Percentiles rank a stretch among this genome's conserved stretches.
These are phyloP conservation scores for Microtus richardsoni DNA, from an alignment of 2,113 vertebrate species.

Conservation along the genomic window DNA sequence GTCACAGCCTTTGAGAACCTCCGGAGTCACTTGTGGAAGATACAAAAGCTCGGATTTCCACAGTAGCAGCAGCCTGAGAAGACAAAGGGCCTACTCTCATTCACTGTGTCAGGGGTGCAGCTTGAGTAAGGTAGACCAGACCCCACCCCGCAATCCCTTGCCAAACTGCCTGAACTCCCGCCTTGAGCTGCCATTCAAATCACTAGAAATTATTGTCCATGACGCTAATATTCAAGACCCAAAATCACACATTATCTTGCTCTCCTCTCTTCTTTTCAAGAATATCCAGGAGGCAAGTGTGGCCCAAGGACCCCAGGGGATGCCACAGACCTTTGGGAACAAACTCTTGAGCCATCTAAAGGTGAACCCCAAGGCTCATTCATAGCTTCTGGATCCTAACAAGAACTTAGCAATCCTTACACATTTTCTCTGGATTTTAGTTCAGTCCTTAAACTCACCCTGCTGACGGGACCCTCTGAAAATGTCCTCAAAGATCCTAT, in stretches of 20 bases:
- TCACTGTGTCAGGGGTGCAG: background rate
- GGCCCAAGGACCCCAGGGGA: background rate
- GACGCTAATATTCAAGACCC: background rate
- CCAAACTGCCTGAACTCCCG: background rate
- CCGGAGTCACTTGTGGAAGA: background rate
- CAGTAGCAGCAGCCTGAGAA: background rate
- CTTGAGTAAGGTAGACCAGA: background rate
- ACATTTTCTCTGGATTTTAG: background rate
- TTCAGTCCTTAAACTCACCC: slow-evolving; percentile 27
- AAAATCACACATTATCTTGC: background rate
- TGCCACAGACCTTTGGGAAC: background rate
- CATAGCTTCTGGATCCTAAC: background rate
- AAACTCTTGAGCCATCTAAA: background rate
- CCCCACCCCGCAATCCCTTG: background rate
- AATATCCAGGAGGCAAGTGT: background rate
- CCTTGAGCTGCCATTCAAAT: background rate
- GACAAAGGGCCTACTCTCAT: background rate
- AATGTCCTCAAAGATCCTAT: slow-evolving; percentile 20
- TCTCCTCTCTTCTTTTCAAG: background rate
- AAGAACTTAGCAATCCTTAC: slow-evolving; percentile 7
- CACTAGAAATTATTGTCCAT: background rate
- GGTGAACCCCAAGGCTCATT: background rate
- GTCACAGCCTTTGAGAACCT: background rate
- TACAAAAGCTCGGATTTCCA: background rate
- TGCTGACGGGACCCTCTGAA: background rate